These are phyloP conservation scores for Mobula birostris DNA, from an alignment of 2,113 vertebrate species.

Conservation along the genomic window DNA sequence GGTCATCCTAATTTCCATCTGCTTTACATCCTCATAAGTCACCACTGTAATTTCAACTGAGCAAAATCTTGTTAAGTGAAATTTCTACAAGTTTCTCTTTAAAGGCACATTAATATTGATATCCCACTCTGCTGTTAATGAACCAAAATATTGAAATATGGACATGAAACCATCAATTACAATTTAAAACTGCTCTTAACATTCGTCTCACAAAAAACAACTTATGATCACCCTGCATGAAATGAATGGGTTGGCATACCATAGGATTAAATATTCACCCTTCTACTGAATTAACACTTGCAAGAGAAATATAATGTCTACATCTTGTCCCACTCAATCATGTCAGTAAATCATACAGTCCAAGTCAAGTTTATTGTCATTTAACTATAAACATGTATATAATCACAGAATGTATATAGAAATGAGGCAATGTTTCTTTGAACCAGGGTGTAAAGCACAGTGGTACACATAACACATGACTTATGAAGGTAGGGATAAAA, in stretches of 20 bases:
- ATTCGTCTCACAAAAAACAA: not conserved
- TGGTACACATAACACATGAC: too few species aligned
- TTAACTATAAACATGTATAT: too few species aligned
- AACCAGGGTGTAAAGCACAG: too few species aligned
- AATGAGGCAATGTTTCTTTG: too few species aligned
- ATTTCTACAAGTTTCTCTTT: not conserved
- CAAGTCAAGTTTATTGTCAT: too few species aligned
- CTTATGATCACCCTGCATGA: not conserved
- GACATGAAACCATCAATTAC: not conserved
- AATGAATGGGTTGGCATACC: not conserved
- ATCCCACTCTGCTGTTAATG: not conserved
- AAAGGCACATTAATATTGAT: not conserved
- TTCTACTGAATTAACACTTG: not conserved
- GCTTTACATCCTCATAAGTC: not conserved
- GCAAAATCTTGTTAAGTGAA: not conserved
- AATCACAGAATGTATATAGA: too few species aligned
- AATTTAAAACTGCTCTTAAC: not conserved
- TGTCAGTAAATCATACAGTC: too few species aligned
- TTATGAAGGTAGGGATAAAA: too few species aligned
- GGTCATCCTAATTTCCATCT: not conserved
- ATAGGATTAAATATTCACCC: not conserved
- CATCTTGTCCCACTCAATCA: not conserved
- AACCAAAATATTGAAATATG: conserved; percentile 1
- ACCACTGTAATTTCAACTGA: not conserved
- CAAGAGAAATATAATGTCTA: not conserved